phyloP scores from a whole-genome alignment of 2,888 invertebrate species.

The Lasioglossum malachurum region DNA sequence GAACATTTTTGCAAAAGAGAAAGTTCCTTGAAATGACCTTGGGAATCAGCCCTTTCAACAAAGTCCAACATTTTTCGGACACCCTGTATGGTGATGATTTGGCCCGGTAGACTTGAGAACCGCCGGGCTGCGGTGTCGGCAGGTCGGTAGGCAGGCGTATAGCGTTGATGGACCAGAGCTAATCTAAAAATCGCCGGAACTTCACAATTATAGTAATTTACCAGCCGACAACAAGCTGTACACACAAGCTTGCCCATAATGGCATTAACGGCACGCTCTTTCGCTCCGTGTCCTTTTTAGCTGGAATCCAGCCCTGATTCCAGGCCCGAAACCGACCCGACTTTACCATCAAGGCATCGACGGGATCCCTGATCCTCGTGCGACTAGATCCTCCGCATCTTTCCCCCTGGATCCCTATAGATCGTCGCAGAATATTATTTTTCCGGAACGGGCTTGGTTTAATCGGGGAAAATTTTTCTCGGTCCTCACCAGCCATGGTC shows the following conservation, averaged over 20 bases:
- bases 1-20: too few species aligned
- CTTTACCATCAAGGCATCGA: constrained; percentile 18
- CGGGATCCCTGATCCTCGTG: constrained; percentile 9
- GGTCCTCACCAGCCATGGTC: constrained; percentile 32
- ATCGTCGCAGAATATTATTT: not conserved
- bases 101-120: constrained; percentile 73
- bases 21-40: too few species aligned
- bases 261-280: constrained; percentile 74
- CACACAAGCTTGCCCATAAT: constrained; percentile 77
- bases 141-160: constrained; percentile 78
- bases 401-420: not conserved
- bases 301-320: constrained; percentile 48
- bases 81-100: not conserved
- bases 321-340: constrained; percentile 40
- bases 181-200: constrained; percentile 85
- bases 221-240: constrained; percentile 83
- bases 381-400: not conserved
- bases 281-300: constrained; percentile 74
- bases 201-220: constrained; percentile 85
- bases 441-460: not conserved
- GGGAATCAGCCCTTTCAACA: too few species aligned
- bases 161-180: constrained; percentile 84
- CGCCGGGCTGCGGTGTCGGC: constrained; percentile 59
- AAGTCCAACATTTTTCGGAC: too few species aligned
- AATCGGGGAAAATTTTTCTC: not conserved